These are phyloP conservation scores for Troilus luridus DNA, from an alignment of 2,888 invertebrate species.

Conservation along the genomic window DNA sequence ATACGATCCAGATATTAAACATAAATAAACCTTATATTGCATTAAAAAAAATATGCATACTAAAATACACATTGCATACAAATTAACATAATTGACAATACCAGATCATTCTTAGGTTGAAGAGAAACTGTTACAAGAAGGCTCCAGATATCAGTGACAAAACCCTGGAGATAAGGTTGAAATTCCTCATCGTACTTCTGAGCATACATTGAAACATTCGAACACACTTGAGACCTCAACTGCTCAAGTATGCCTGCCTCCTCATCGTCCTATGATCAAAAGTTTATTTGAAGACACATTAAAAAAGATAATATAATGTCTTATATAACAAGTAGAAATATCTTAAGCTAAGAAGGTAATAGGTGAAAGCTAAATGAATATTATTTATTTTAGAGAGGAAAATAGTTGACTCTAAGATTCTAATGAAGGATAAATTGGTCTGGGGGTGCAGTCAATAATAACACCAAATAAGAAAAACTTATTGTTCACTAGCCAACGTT, in stretches of 20 bases:
- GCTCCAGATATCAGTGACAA: conserved; percentile 96
- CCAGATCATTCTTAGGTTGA: conserved; percentile 91
- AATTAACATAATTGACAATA: conserved; percentile 68
- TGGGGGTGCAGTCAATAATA: too few relatives aligned
- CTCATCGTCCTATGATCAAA: conserved; percentile 78
- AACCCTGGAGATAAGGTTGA: conserved; percentile 86
- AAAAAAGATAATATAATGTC: conserved; percentile 57
- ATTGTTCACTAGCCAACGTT: too few relatives aligned
- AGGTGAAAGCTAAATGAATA: background rate
- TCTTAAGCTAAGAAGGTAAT: background rate
- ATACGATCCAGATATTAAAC: too few relatives aligned
- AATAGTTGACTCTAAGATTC: too few relatives aligned
- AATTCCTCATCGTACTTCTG: conserved; percentile 99
- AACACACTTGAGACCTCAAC: conserved; percentile 95
- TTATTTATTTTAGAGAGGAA: too few relatives aligned
- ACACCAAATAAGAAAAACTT: too few relatives aligned
- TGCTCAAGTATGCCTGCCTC: conserved; percentile 92
- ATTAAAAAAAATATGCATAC: too few relatives aligned
- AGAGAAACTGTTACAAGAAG: conserved; percentile 88
- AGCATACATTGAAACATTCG: conserved; percentile 94
- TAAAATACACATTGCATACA: background rate
- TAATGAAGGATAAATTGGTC: too few relatives aligned
- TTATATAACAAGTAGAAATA: background rate
- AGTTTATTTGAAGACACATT: background rate
- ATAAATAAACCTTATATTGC: background rate